phyloP scores from a whole-genome alignment of 2,797 vertebrate species.

The Labeo calbasu region DNA sequence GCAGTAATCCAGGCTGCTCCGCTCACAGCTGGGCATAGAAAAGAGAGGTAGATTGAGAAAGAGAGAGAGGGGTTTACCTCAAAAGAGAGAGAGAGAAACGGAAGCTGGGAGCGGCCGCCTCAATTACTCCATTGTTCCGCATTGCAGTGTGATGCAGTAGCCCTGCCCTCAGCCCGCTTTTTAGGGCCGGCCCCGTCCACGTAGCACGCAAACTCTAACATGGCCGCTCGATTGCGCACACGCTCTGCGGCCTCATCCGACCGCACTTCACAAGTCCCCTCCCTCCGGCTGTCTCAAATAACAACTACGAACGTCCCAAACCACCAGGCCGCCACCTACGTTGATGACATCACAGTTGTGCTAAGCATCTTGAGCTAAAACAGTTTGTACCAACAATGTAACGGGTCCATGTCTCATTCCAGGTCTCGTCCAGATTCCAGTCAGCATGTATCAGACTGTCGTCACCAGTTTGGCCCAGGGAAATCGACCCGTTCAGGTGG shows the following conservation, averaged over 20 bases:
- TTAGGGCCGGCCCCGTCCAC: conserved; percentile 35
- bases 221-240: conserved; percentile 61
- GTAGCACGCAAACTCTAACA: conserved; percentile 57
- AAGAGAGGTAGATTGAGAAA: conserved; percentile 14
- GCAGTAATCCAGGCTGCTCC: conserved; percentile 78
- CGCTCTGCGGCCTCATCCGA: conserved; percentile 4
- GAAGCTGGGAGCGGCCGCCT: conserved; percentile 78
- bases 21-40: conserved; percentile 43
- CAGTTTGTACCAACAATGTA: neutral
- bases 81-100: neutral
- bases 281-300: conserved; percentile 44
- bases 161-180: conserved; percentile 48
- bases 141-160: conserved; percentile 58
- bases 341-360: neutral
- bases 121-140: conserved; percentile 82
- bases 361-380: neutral
- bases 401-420: conserved; percentile 25
- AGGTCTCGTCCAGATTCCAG: conserved; percentile 97
- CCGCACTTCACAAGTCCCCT: conserved; percentile 22
- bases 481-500: conserved; percentile 94
- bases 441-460: conserved; percentile 99
- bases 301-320: conserved; percentile 17
- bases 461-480: conserved; percentile 97
- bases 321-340: neutral
- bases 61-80: neutral